These are phyloP conservation scores for Agonopterix arenella DNA, from an alignment of 2,888 invertebrate species.

Conservation along the genomic window DNA sequence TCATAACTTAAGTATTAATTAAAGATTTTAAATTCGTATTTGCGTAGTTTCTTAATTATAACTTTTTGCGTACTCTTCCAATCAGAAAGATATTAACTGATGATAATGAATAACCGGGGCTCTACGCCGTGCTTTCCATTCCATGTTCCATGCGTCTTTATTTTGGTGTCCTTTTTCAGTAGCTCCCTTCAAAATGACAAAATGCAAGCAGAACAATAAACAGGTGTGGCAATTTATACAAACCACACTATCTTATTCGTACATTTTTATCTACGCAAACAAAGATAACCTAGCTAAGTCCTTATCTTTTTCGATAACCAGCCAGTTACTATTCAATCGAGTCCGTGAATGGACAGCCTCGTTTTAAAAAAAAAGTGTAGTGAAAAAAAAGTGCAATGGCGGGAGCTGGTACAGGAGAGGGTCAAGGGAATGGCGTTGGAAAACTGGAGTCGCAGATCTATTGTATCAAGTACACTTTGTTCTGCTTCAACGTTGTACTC, in stretches of 20 bases:
- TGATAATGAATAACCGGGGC: too few species aligned
- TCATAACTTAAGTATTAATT: too few species aligned
- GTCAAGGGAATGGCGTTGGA: slow-evolving; percentile 69
- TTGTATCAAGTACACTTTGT: slow-evolving; percentile 87
- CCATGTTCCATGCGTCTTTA: too few species aligned
- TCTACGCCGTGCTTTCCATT: too few species aligned
- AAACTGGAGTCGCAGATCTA: slow-evolving; percentile 86
- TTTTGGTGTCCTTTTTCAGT: too few species aligned
- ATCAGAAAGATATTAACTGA: too few species aligned
- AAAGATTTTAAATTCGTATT: too few species aligned
- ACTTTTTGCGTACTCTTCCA: too few species aligned
- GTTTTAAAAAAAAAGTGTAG: slow-evolving; percentile 9
- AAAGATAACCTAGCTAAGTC: slow-evolving; percentile 63
- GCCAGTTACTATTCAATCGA: slow-evolving; percentile 48
- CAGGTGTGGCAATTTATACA: slow-evolving; percentile 64
- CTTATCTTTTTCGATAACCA: slow-evolving; percentile 50
- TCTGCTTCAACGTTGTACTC: slow-evolving; percentile 87
- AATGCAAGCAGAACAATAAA: slow-evolving; percentile 8
- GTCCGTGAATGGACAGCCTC: slow-evolving; percentile 35
- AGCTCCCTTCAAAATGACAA: too few species aligned
- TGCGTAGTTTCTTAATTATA: too few species aligned
- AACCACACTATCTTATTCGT: slow-evolving; percentile 44
- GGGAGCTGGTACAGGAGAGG: slow-evolving; percentile 69
- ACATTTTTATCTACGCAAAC: slow-evolving; percentile 63
- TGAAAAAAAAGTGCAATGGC: slow-evolving; percentile 67